These are phyloP conservation scores for Tragelaphus imberbis DNA, from an alignment of 2,113 vertebrate species.

Conservation along the genomic window DNA sequence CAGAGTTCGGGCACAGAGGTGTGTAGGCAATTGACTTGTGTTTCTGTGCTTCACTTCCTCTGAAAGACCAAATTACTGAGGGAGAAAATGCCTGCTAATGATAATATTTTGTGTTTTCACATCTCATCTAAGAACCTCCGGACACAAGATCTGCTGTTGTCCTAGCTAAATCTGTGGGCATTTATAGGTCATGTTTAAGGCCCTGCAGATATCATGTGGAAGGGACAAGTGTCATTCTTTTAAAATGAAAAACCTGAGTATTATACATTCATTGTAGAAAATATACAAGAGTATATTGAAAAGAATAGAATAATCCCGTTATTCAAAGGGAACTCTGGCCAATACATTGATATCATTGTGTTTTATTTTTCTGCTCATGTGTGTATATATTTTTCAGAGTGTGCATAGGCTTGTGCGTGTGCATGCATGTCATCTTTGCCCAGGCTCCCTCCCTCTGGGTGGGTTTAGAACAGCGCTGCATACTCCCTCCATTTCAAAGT, in stretches of 20 bases:
- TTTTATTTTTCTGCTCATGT: not conserved
- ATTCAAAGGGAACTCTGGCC: not conserved
- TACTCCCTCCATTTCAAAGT: not conserved
- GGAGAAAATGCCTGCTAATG: conserved; percentile 26
- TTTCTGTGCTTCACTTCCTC: conserved; percentile 51
- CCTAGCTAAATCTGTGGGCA: not conserved
- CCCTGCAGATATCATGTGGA: not conserved
- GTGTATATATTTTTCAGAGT: not conserved
- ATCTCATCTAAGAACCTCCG: conserved; percentile 23
- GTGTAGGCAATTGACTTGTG: not conserved
- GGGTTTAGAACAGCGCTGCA: not conserved
- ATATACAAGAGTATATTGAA: not conserved
- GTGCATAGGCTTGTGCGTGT: not conserved
- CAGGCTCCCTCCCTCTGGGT: not conserved
- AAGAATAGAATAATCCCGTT: not conserved
- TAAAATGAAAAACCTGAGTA: not conserved
- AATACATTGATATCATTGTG: not conserved
- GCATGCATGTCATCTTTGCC: not conserved
- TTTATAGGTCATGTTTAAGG: conserved; percentile 39
- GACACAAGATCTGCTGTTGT: not conserved
- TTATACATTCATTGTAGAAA: not conserved
- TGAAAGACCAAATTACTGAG: conserved; percentile 33
- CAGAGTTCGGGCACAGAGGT: conserved; percentile 23
- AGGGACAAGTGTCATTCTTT: not conserved
- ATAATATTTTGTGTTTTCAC: conserved; percentile 47